Conservation (phyloP, 2,888 invertebrate genomes). For the Mimumesa dahlbomi region DNA sequence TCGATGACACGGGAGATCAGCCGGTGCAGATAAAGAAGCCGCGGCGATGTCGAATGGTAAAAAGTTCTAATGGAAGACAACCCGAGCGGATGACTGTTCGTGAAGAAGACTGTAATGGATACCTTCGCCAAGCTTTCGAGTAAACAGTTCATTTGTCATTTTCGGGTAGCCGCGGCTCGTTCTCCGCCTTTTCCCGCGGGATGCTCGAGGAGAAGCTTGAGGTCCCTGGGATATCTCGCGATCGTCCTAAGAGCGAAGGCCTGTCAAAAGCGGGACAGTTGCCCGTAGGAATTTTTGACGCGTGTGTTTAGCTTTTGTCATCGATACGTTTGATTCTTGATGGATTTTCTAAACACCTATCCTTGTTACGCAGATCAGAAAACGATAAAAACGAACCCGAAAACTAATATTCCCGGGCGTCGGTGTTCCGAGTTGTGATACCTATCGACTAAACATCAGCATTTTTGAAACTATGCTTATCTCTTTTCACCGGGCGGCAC, state of each 20-base stretch:
- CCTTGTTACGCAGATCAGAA: conserved; percentile 35
- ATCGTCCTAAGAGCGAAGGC: conserved; percentile 55
- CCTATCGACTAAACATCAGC: too few species aligned
- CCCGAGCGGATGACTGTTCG: conserved; percentile 53
- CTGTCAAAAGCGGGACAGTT: conserved; percentile 64
- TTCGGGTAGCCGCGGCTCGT: conserved; percentile 24
- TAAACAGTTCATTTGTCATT: conserved; percentile 77
- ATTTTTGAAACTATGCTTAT: too few species aligned
- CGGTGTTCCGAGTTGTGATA: too few species aligned
- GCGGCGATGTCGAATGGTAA: conserved; percentile 63
- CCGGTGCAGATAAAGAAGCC: conserved; percentile 54
- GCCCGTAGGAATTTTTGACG: conserved; percentile 23
- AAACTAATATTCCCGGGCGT: too few species aligned
- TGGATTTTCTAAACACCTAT: conserved; percentile 44
- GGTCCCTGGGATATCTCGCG: conserved; percentile 25
- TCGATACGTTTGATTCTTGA: conserved; percentile 54
- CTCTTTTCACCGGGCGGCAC: neutral
- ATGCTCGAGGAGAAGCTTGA: conserved; percentile 22
- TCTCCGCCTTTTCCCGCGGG: conserved; percentile 2
- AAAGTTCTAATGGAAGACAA: conserved; percentile 71
- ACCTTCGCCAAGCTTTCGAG: conserved; percentile 60
- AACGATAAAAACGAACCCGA: too few species aligned
- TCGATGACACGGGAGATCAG: conserved; percentile 48
- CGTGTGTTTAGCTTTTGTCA: conserved; percentile 49
- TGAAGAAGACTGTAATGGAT: conserved; percentile 66